Percentiles rank a stretch among this genome's conserved stretches.
Conservation (phyloP, 92 coral and sea anemone genomes). For the Porites evermanni region DNA sequence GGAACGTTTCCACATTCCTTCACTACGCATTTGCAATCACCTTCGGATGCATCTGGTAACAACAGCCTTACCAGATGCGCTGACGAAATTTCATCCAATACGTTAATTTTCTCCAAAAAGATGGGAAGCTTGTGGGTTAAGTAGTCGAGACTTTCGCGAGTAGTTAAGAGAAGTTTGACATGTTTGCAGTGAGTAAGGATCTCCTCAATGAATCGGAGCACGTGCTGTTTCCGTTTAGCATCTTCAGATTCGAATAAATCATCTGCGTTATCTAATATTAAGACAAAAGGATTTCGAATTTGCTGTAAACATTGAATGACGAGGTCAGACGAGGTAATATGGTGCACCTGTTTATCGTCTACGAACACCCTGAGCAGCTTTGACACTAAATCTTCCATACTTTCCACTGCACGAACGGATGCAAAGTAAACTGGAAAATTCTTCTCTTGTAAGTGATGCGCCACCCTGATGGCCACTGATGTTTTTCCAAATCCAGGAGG, state of each 20-base stretch:
- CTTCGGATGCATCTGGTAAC: not conserved
- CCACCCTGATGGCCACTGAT: slow-evolving; percentile 28
- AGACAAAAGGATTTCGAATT: not conserved
- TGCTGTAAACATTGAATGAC: slow-evolving; percentile 8
- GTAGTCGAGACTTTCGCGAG: slow-evolving; percentile 8
- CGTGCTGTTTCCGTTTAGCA: no score
- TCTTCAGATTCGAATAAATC: slow-evolving; percentile 10
- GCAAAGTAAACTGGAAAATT: not conserved
- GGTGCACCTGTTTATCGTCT: not conserved
- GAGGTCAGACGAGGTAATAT: not conserved
- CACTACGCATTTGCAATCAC: not conserved
- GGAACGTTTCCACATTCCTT: slow-evolving; percentile 8
- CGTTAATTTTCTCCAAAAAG: not conserved
- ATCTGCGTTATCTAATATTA: slow-evolving; percentile 8
- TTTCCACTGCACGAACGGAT: not conserved
- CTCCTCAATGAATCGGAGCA: not conserved
- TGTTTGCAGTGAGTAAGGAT: not conserved
- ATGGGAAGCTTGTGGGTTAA: not conserved
- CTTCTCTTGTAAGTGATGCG: slow-evolving; percentile 33
- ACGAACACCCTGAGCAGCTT: not conserved
- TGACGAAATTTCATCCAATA: slow-evolving; percentile 17
- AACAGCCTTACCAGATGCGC: not conserved
- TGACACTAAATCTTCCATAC: no score
- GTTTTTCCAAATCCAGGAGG: no score
- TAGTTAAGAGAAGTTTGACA: slow-evolving; percentile 7